Percentiles rank a stretch among this genome's conserved stretches.
These are phyloP conservation scores for Nephotettix cincticeps DNA, from an alignment of 1,140 invertebrate species.

Conservation along the genomic window DNA sequence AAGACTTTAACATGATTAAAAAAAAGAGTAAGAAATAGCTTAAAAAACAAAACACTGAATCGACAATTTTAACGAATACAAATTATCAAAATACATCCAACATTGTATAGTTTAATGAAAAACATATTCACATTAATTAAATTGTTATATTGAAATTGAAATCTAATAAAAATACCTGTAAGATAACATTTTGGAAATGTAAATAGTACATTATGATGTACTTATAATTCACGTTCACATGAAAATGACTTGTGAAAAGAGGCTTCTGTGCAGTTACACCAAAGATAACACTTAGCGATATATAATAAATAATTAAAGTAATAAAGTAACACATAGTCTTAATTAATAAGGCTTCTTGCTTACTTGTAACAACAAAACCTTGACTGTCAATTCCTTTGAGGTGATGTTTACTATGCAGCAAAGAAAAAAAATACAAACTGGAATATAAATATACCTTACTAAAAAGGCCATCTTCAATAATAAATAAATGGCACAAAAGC, in stretches of 20 bases:
- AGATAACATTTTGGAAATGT: too few species aligned
- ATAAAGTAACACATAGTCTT: constrained; percentile 12
- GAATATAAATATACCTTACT: not conserved
- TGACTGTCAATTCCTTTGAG: constrained; percentile 7
- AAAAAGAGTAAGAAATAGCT: too few species aligned
- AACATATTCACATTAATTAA: not conserved
- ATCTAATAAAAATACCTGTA: not conserved
- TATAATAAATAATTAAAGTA: constrained; percentile 1
- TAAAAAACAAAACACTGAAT: not conserved
- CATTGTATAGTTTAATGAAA: not conserved
- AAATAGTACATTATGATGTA: too few species aligned
- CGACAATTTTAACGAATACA: not conserved
- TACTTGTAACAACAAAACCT: not conserved
- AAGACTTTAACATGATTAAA: too few species aligned
- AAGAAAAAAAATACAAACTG: not conserved
- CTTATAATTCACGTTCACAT: constrained; percentile 11
- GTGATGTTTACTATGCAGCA: constrained; percentile 14
- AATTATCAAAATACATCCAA: not conserved
- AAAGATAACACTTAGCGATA: constrained; percentile 13
- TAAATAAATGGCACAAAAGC: constrained; percentile 5
- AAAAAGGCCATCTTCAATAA: not conserved
- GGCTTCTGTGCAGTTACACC: not conserved
- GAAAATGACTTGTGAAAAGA: not conserved
- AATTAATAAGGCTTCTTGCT: constrained; percentile 5
- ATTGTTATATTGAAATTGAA: not conserved